phyloP scores from a whole-genome alignment of 2,113 vertebrate species.

The Thryonomys swinderianus region DNA sequence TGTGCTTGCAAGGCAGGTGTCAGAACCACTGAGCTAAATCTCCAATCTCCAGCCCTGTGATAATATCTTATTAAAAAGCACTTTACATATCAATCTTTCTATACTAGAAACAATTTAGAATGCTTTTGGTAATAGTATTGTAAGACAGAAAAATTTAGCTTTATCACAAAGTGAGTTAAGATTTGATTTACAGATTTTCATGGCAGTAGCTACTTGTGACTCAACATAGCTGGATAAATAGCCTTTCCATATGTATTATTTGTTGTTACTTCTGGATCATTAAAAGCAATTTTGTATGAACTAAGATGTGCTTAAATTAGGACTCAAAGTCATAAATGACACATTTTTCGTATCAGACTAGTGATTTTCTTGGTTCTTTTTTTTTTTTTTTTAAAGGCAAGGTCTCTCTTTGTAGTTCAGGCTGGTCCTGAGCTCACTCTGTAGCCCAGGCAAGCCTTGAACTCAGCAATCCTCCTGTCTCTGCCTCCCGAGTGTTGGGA shows the following conservation, averaged over 20 bases:
- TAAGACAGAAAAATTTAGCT: constrained; percentile 56
- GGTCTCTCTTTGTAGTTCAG: no score
- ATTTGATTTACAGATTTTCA: constrained; percentile 60
- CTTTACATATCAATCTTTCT: not conserved
- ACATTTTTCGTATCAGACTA: not conserved
- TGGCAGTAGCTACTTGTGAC: not conserved
- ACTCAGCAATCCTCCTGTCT: no score
- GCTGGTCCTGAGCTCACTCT: no score
- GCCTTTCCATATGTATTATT: not conserved
- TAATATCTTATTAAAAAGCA: constrained; percentile 31
- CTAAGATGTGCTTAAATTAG: not conserved
- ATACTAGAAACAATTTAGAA: not conserved
- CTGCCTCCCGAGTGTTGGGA: no score
- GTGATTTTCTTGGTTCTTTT: constrained; percentile 26
- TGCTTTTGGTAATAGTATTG: constrained; percentile 20
- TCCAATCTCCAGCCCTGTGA: no score
- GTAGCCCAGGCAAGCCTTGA: no score
- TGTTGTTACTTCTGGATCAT: not conserved
- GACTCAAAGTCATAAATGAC: not conserved
- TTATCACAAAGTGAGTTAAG: constrained; percentile 60
- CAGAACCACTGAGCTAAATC: no score
- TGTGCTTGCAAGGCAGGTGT: no score
- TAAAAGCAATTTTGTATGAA: not conserved
- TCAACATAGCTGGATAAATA: not conserved
- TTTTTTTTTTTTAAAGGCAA: no score